A percentile compares a stretch with the other conserved stretches of the same genome.
phyloP scores from a whole-genome alignment of 2,113 vertebrate species.

The Hypocryptadius cinnamomeus region DNA sequence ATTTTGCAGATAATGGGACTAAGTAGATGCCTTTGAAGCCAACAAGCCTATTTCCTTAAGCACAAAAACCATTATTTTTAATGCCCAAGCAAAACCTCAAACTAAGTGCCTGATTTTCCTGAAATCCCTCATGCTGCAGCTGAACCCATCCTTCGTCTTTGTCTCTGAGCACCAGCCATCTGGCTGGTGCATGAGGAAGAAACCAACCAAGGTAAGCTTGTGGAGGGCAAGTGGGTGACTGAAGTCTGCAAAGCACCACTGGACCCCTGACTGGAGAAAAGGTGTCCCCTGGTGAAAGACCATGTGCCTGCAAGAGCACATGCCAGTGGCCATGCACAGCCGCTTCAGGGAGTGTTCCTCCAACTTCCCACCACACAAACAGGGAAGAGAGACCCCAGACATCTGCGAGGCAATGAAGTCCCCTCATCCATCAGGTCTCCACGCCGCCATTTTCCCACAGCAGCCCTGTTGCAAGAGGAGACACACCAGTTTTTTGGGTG shows the following conservation, averaged over 20 bases:
- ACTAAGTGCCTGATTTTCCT: background rate
- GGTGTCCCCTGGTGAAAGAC: background rate
- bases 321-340: too few species aligned
- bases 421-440: background rate
- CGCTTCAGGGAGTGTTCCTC: background rate
- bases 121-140: background rate
- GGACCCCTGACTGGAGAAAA: background rate
- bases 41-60: background rate
- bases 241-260: background rate
- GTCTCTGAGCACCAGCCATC: rapidly evolving
- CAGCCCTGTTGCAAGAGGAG: rapidly evolving
- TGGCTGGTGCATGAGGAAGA: background rate
- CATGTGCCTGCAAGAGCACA: background rate
- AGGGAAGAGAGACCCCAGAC: rapidly evolving
- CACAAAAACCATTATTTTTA: background rate
- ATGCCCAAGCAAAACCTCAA: background rate
- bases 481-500: background rate
- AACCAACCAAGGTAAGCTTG: background rate
- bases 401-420: background rate
- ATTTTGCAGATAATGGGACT: background rate
- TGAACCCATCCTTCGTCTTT: rapidly evolving
- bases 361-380: background rate
- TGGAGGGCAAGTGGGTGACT: background rate
- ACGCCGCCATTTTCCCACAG: background rate
- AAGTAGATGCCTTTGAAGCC: background rate